Base-by-base conservation (phyloP, 2,888 invertebrate species). In the Drosophila niveifrons region DNA sequence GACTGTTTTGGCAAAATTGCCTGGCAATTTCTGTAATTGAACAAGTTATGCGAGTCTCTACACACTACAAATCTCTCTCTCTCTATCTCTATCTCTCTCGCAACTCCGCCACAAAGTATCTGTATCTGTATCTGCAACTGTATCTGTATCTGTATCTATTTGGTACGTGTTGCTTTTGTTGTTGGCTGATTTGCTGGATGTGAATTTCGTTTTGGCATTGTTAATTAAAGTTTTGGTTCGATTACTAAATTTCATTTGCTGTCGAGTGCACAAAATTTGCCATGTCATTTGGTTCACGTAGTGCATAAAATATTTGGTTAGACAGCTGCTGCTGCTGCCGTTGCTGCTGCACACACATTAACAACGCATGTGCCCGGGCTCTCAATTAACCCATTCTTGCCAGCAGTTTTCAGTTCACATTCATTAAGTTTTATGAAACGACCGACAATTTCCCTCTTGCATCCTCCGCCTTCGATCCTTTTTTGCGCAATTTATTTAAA, bases 341-440 rank as follows among this genome's bases (percentile, higher is more conserved):
- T n/a, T n/a, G n/a, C n/a, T n/a, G n/a, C n/a, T n/a, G n/a, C n/a
- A n/a, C 23, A 23, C 59, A 78, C 72, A 76, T 67, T 66, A 65
- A 74, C 66, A 78, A 61, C 57, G 23, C 29, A 53, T 66, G 23
- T 57, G 31, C n/a, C 17, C 9, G 29, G 36, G n/a, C 48, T 51
- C 73, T 72, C 66, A 81, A 66, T 64, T 68, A 70, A 64, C 69
- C 59, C 68, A 66, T 75, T 67, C 75, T 66, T 53, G 51, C 47
- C 61, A 44, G 56, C 56, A 63, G 67, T 78, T 84, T 71, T 64
- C 85, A 67, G 79, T 82, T 75, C 67, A 80, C 88, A 85, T 83
- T 88, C 88, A 83, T 83, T 88, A 85, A 85, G 88, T 80, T 75
- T 82, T 88, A 88, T 78, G 73, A 80, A 80, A 82, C 86, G 82